phyloP scores from a whole-genome alignment of 2,888 invertebrate genomes.

The Caenorhabditis uteleia region DNA sequence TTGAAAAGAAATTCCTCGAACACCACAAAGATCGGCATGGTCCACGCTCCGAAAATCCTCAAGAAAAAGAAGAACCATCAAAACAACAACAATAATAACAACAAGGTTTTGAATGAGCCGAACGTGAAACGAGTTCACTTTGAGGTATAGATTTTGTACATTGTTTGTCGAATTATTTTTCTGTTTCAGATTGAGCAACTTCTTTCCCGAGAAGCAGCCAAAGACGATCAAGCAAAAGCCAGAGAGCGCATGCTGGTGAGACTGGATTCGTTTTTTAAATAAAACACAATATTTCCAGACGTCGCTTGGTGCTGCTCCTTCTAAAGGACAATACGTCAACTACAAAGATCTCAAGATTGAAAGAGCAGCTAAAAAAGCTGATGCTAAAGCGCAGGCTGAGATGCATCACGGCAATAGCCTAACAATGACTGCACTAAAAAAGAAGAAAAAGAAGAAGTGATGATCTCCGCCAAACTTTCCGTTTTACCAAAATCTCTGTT shows the following conservation, averaged over 20 bases:
- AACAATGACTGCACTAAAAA: slow-evolving; percentile 19
- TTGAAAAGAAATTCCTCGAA: slow-evolving; percentile 8
- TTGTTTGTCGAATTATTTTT: slow-evolving; percentile 2
- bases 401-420: slow-evolving; percentile 26
- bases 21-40: slow-evolving; percentile 18
- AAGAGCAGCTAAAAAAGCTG: slow-evolving; percentile 22
- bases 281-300: slow-evolving; percentile 8
- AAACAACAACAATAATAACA: slow-evolving; percentile 25
- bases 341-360: slow-evolving; percentile 53
- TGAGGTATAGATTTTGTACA: slow-evolving; percentile 35
- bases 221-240: slow-evolving; percentile 37
- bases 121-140: slow-evolving; percentile 55
- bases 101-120: slow-evolving; percentile 40
- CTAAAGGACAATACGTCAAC: slow-evolving; percentile 41
- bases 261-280: not conserved
- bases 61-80: slow-evolving; percentile 51
- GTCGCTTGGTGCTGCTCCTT: slow-evolving; percentile 51
- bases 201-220: slow-evolving; percentile 37
- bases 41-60: slow-evolving; percentile 51
- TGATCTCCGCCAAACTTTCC: not conserved
- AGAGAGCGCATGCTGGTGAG: slow-evolving; percentile 42
- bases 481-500: slow-evolving; percentile 23
- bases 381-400: slow-evolving; percentile 28
- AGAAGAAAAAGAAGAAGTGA: slow-evolving; percentile 23
- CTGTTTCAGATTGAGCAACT: slow-evolving; percentile 48